phyloP scores from a whole-genome alignment of 2,888 invertebrate species.

The Eupithecia insigniata region DNA sequence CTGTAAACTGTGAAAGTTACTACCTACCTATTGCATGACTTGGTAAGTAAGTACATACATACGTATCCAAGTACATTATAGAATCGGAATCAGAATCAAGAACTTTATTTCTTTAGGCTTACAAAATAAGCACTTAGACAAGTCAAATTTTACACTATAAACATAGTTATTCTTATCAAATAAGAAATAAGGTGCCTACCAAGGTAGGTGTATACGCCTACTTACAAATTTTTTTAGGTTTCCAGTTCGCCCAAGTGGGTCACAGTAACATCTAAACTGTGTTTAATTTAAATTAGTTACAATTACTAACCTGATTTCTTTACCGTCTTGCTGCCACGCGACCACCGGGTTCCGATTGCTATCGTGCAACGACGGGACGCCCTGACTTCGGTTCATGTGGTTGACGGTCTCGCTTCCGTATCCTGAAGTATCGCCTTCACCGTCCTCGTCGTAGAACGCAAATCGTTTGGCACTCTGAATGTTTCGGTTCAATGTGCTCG shows the following conservation, averaged over 20 bases:
- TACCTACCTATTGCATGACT: conserved; percentile 39
- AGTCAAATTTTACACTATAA: no score
- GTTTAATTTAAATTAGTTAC: conserved; percentile 20
- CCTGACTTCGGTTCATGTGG: conserved; percentile 72
- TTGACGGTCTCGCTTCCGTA: conserved; percentile 91
- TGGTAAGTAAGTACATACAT: no score
- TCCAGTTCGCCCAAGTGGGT: conserved; percentile 34
- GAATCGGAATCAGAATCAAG: no score
- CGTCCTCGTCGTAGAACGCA: conserved; percentile 80
- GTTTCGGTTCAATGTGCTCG: conserved; percentile 67
- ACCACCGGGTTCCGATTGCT: conserved; percentile 65
- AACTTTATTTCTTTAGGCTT: no score
- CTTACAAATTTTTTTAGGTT: conserved; percentile 17
- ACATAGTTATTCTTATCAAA: no score
- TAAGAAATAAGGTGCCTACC: no score
- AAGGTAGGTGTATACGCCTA: no score
- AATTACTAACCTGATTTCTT: conserved; percentile 65
- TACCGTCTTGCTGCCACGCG: conserved; percentile 76
- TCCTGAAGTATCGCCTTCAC: conserved; percentile 91
- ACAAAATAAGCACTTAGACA: no score
- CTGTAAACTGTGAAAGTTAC: conserved; percentile 45
- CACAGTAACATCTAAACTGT: conserved; percentile 31
- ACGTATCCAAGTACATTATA: conserved; percentile 13
- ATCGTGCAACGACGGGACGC: conserved; percentile 57
- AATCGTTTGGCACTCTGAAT: conserved; percentile 76